Base-by-base conservation (phyloP, 2,888 invertebrate species). In the Hoplodrina blanda region DNA sequence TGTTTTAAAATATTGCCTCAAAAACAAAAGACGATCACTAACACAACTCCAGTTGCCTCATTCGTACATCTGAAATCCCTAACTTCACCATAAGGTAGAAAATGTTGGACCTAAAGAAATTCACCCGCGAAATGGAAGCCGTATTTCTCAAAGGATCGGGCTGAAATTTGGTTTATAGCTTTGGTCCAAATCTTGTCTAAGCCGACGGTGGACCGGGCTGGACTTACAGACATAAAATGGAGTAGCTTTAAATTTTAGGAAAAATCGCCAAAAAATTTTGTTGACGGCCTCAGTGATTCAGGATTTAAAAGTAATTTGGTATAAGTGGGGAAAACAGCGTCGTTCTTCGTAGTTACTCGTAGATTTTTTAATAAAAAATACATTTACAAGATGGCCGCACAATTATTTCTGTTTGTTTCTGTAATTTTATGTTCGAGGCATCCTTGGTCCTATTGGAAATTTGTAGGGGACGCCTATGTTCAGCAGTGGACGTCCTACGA, bases 141-240 rank as follows among this genome's bases (percentile, higher is more conserved):
- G 66, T 75, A 79, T 78, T 78, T 78, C 75, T 78, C 78, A 67
- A 60, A 78, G 78, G 79, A 79, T 79, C 53, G 62, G 70, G 61
- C 67, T 75, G 37, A 78, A 79, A 78, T 78, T 78, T 78, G 75
- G 78, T 78, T 78, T 78, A 78, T 79, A 65, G 78, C 78, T 70
- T 67, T 64, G 62, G 75, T 64, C 70, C 44, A 67, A 78, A 75
- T 78, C 78, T 78, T 64, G 56, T 57, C 64, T 79, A 79, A 78
- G 75, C 79, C 67, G 25, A 17, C 55, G n/a, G 61, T 64, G 75
- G 70, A 56, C 78, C 55, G 54, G 4, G 30, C 25, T 20, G 79
- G 66, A 69, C 74, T 74, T 49, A 49, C 30, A 30, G 54, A 67
- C 56, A 56, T 67, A 67, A 66, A 78, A 64, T 68, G 52, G 70